phyloP scores from a whole-genome alignment of 2,113 vertebrate genomes.

The Strigops habroptila region DNA sequence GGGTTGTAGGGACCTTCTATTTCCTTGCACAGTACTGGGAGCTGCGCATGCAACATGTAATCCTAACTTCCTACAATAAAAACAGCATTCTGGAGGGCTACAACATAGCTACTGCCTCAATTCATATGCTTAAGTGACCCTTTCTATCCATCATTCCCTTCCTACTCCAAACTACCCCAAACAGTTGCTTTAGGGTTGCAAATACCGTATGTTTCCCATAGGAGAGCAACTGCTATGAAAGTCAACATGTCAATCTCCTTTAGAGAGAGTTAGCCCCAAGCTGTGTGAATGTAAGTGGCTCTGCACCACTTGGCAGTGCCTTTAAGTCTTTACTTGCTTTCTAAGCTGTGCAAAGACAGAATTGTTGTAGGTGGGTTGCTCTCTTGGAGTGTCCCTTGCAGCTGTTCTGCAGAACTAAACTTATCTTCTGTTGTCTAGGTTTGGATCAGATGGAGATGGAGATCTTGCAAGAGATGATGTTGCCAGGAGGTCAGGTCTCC shows the following conservation, averaged over 20 bases:
- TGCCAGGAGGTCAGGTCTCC: not conserved
- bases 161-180: not conserved
- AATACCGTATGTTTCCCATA: not conserved
- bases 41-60: accelerated
- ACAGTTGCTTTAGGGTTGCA: not conserved
- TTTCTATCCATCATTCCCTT: not conserved
- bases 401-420: not conserved
- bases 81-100: not conserved
- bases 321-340: not conserved
- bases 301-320: not conserved
- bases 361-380: not conserved
- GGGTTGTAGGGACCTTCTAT: not conserved
- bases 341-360: not conserved
- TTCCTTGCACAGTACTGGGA: not conserved
- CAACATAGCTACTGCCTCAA: not conserved
- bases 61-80: not conserved
- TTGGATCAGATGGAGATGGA: not conserved
- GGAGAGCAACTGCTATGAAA: not conserved
- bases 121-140: not conserved
- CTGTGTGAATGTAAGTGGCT: not conserved
- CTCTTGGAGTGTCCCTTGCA: not conserved
- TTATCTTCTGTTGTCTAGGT: not conserved
- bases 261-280: not conserved
- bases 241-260: not conserved
- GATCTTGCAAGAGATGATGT: not conserved